Percentiles rank a stretch among this genome's conserved stretches.
phyloP scores from a whole-genome alignment of 2,113 vertebrate genomes.

The Callopanchax toddi region DNA sequence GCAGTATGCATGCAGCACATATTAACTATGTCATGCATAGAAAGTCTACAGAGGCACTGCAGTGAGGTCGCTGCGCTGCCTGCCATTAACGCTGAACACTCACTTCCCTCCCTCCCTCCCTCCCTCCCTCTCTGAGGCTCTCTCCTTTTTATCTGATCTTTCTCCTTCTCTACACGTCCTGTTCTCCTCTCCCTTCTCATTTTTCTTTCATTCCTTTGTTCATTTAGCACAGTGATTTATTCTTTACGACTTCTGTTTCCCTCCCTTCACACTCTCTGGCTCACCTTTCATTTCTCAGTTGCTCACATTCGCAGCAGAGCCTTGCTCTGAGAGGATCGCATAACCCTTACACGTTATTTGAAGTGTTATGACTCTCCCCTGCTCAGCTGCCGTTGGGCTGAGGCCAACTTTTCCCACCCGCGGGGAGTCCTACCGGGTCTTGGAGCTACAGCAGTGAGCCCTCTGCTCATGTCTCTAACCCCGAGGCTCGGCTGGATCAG shows the following conservation, averaged over 20 bases:
- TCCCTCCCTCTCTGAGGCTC: conserved; percentile 11
- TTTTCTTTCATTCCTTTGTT: conserved; percentile 48
- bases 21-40: neutral
- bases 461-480: conserved; percentile 51
- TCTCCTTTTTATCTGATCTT: conserved; percentile 31
- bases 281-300: conserved; percentile 31
- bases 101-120: conserved; percentile 24
- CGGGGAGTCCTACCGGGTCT: conserved; percentile 26
- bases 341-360: conserved; percentile 47
- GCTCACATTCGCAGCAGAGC: conserved; percentile 41
- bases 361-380: conserved; percentile 30
- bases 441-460: conserved; percentile 30
- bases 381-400: conserved; percentile 7
- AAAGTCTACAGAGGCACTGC: conserved; percentile 22
- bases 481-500: conserved; percentile 53
- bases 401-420: conserved; percentile 29
- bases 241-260: conserved; percentile 50
- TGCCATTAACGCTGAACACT: no score
- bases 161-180: conserved; percentile 17
- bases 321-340: conserved; percentile 38
- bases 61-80: conserved; percentile 53
- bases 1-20: neutral
- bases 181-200: conserved; percentile 27
- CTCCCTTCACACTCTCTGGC: conserved; percentile 14
- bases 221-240: conserved; percentile 60